phyloP scores from a whole-genome alignment of 2,113 vertebrate genomes.

The human (Homo sapiens) region DNA sequence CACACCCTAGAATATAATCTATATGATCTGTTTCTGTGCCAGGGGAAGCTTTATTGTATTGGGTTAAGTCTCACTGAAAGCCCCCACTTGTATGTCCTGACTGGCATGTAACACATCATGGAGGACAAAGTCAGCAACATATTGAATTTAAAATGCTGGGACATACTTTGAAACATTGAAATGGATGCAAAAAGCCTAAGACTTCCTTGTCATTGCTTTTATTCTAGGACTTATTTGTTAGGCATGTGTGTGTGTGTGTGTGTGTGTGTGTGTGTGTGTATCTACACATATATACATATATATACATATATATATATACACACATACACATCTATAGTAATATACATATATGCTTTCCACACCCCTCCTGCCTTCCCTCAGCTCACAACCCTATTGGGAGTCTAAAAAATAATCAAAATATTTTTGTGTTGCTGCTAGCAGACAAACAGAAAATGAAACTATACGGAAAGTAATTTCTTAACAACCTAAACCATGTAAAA shows the following conservation, averaged over 20 bases:
- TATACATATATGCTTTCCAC: background rate
- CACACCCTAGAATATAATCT: background rate
- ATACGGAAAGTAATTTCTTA: background rate
- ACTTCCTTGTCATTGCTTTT: background rate
- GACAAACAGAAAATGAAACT: background rate
- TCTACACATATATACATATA: too few species aligned
- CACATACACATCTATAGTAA: accelerated
- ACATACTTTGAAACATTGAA: background rate
- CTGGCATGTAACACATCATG: background rate
- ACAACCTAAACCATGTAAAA: background rate
- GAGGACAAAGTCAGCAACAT: background rate
- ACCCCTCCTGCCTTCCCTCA: background rate
- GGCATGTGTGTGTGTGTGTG: too few species aligned
- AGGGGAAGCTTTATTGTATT: background rate
- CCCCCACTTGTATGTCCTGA: too few species aligned
- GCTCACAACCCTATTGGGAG: background rate
- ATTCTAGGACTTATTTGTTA: background rate
- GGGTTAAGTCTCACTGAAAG: background rate
- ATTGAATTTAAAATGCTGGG: background rate
- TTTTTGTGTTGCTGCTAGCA: background rate
- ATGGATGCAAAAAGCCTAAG: background rate
- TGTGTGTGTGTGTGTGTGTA: too few species aligned
- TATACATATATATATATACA: background rate
- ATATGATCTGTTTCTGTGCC: background rate
- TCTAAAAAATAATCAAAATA: background rate